Base-by-base conservation (phyloP, 2,113 vertebrate species). In the Lutjanus erythropterus region DNA sequence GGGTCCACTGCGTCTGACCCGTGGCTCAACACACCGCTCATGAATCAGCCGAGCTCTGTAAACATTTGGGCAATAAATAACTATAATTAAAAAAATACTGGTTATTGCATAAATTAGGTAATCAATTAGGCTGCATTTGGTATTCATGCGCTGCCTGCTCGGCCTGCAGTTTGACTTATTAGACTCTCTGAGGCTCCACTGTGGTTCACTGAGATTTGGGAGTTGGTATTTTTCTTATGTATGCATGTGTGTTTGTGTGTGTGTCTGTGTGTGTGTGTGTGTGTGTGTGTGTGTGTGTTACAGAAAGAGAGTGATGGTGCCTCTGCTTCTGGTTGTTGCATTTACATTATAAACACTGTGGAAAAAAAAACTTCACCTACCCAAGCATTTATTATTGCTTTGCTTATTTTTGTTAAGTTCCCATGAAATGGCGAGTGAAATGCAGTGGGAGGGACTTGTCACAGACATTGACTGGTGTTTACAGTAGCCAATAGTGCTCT, bases 91-190 rank as follows among this genome's bases (percentile, higher is more conserved):
- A 91, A 80, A 92, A 92, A 88, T 87, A 65, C 84, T 88, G 92
- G 81, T 91, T 90, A 75, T 91, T 93, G 92, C 87, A 92, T 93
- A 92, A 95, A 93, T 93, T 87, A 91, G 90, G 92, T 90, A 86
- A 95, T 95, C 93, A 94, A 94, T 95, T 94, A 94, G 78, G 68
- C 81, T 73, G 84, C 81, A 69, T 91, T 94, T 93, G 94, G 92
- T 93, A 95, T 94, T 94, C 92, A 93, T 91, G 92, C 89, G 50
- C 93, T 92, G 92, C 88, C 87, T 91, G 66, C 87, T 92, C 84
- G 61, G 87, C 80, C 79, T 83, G 84, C 87, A 77, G 80, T 88
- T 86, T 92, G 93, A 94, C 90, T 93, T 93, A 94, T 94, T 90
- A 91, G 75, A 75, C 73, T 87, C 60, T 79, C 33, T 2, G 46